These are phyloP conservation scores for Strix uralensis DNA, from an alignment of 2,113 vertebrate species.

Conservation along the genomic window DNA sequence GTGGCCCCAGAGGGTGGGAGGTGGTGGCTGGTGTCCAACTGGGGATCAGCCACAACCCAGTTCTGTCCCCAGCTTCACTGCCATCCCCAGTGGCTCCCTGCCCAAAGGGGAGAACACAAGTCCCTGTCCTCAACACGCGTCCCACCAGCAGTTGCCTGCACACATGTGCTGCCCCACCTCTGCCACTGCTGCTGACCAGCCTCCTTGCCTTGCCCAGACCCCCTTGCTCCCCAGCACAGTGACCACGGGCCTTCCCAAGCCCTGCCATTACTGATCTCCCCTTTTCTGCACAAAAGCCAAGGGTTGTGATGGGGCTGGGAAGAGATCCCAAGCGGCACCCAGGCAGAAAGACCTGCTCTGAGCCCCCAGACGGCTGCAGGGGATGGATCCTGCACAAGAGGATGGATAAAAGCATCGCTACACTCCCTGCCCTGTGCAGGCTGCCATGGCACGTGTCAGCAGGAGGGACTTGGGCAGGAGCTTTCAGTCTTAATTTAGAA, in stretches of 20 bases:
- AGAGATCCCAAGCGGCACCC: not conserved
- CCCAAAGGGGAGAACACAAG: not conserved
- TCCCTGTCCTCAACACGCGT: not conserved
- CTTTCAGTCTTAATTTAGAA: not conserved
- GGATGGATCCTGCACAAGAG: not conserved
- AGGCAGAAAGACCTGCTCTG: not conserved
- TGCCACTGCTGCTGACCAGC: not conserved
- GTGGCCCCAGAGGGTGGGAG: not conserved
- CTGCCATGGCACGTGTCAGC: not conserved
- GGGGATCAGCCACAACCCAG: not conserved
- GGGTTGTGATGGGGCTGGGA: not conserved
- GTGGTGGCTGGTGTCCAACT: not conserved
- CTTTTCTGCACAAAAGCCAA: not conserved
- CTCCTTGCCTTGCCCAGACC: not conserved
- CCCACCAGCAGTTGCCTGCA: not conserved
- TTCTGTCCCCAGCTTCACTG: not conserved
- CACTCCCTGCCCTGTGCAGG: not conserved
- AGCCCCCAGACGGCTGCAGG: not conserved
- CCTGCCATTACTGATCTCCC: not conserved
- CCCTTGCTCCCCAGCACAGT: not conserved
- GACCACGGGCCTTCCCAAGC: not conserved
- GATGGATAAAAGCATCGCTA: not conserved
- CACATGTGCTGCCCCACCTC: not conserved
- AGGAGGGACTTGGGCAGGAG: not conserved
- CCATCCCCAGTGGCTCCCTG: not conserved